Evolutionary conservation across 2,888 invertebrate genomes (phyloP), one percentile per base, ranked within the genome.

Genomic region (Synergus gifuensis): DNA sequence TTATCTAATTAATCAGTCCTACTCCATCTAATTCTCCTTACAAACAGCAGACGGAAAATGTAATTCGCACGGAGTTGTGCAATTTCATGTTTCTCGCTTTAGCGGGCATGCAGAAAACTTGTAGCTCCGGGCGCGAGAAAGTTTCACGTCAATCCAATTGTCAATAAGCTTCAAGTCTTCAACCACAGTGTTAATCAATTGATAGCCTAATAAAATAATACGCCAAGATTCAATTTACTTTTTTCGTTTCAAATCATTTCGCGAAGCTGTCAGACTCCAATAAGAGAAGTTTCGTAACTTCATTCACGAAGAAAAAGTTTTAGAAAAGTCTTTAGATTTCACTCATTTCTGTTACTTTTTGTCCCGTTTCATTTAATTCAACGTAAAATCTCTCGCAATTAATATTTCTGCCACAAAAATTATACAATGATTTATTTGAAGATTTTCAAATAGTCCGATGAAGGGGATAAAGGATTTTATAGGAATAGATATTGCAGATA

Each of bases 1-100:
- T 22, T 67, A 67, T 44, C 12, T 67, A 67, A 67, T 67, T 67
- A 67, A 67, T 46, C 22, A 22, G 67, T 16, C 46, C 18, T 67
- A n/a, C 42, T 42, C 22, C 22, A 67, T 67, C 67, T 46, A 18
- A 67, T 67, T 46, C 3, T 22, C 16, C 46, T 69, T 28, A 28
- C 28, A 69, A 69, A 49, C 16, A 12, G 46, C 46, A 49, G 69
- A 69, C 28, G 69, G 28, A 49, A 69, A 49, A 69, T 69, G 7
- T 8, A 69, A 49, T 46, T 69, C 28, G 44, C 69, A 69, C 14
- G 46, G 46, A n/a, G 46, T 69, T 69, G 16, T 12, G 69, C 69
- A 69, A 69, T 16, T 14, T 46, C 12, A 22, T 46, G 14, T 46
- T 67, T 46, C 22, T 18, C 16, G 7, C 67, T 28, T 16, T 28